phyloP scores from a whole-genome alignment of 2,797 vertebrate species.

The Chelon labrosus region DNA sequence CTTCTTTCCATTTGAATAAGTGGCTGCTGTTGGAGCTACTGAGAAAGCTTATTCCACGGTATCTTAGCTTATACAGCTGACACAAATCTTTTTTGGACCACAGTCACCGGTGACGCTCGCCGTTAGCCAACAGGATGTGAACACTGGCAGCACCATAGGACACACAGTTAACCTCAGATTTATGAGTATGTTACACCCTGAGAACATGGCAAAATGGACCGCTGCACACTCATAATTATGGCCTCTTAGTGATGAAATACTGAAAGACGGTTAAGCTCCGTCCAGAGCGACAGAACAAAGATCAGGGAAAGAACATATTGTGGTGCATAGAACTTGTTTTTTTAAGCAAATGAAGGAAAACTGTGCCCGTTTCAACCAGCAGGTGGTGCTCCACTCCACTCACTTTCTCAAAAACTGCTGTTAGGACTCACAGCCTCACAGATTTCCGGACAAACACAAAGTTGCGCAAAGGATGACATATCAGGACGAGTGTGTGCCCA shows the following conservation, averaged over 20 bases:
- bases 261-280: background rate
- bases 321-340: conserved; percentile 31
- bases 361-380: conserved; percentile 47
- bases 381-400: conserved; percentile 59
- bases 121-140: conserved; percentile 43
- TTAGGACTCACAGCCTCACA: conserved; percentile 1
- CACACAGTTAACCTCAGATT: conserved; percentile 31
- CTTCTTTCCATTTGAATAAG: conserved; percentile 25
- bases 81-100: conserved; percentile 35
- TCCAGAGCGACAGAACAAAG: conserved; percentile 13
- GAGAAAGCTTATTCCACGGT: conserved; percentile 53
- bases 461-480: conserved; percentile 8
- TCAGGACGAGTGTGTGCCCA: conserved; percentile 5
- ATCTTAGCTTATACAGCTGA: conserved; percentile 66
- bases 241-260: conserved; percentile 10
- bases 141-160: conserved; percentile 40
- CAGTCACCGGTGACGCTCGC: conserved; percentile 11
- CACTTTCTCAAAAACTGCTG: background rate
- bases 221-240: conserved; percentile 27
- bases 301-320: conserved; percentile 10
- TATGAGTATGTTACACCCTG: conserved; percentile 62
- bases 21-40: conserved; percentile 39
- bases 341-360: conserved; percentile 16
- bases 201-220: conserved; percentile 63
- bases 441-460: conserved; percentile 24